Conservation (phyloP, 1,140 invertebrate genomes). For the Cephus cinctus region DNA sequence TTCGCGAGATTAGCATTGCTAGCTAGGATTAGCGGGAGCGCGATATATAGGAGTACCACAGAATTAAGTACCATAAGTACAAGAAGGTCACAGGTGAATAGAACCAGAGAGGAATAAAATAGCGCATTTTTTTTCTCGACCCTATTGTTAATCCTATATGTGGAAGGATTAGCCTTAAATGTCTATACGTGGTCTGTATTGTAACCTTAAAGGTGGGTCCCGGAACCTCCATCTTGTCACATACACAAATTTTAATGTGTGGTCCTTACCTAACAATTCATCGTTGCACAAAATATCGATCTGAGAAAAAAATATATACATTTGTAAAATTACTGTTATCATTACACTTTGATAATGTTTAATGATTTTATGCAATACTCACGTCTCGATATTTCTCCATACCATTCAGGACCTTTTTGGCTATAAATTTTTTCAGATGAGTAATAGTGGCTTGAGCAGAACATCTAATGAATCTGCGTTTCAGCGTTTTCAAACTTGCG, state of each 20-base stretch:
- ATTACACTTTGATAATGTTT: no score
- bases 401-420: slow-evolving; percentile 89
- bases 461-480: slow-evolving; percentile 87
- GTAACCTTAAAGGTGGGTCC: slow-evolving; percentile 81
- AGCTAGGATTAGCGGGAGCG: no score
- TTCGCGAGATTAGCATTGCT: no score
- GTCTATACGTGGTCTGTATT: slow-evolving; percentile 78
- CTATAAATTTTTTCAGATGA: slow-evolving; percentile 96
- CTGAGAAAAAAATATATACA: slow-evolving; percentile 57
- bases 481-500: slow-evolving; percentile 79
- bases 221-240: slow-evolving; percentile 96
- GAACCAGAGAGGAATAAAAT: no score
- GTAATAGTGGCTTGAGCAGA: slow-evolving; percentile 96
- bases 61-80: no score
- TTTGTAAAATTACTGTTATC: slow-evolving; percentile 3
- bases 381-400: slow-evolving; percentile 96
- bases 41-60: no score
- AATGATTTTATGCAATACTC: slow-evolving; percentile 54
- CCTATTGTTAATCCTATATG: no score
- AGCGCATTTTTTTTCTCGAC: no score
- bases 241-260: slow-evolving; percentile 97
- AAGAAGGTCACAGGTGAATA: no score
- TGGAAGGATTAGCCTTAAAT: slow-evolving; percentile 55
- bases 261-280: slow-evolving; percentile 96
- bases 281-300: slow-evolving; percentile 99